These are phyloP conservation scores for Equus przewalskii DNA, from an alignment of 2,113 vertebrate genomes.

Conservation along the genomic window DNA sequence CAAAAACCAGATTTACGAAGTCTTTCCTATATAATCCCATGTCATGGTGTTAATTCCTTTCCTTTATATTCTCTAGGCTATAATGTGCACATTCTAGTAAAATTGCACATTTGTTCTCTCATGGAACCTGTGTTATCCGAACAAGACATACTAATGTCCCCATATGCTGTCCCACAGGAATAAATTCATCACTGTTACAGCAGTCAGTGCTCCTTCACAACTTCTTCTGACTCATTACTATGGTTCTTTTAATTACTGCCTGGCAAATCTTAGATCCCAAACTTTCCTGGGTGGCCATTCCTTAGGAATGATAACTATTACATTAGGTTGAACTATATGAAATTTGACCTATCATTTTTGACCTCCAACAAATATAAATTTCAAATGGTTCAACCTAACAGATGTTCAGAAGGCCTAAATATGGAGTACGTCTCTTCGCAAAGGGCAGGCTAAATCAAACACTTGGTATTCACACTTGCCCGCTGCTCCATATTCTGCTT, in stretches of 20 bases:
- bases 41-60: neutral
- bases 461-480: neutral
- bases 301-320: neutral
- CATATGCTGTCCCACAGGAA: neutral
- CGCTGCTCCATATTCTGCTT: neutral
- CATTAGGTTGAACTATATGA: neutral
- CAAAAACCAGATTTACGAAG: neutral
- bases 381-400: neutral
- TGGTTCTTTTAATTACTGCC: neutral
- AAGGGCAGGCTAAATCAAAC: neutral
- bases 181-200: neutral
- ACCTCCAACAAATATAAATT: neutral
- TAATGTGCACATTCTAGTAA: neutral
- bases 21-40: neutral
- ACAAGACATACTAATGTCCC: neutral
- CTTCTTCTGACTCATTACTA: neutral
- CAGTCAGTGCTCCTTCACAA: neutral
- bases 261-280: neutral
- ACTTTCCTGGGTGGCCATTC: neutral
- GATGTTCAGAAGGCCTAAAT: neutral
- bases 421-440: neutral
- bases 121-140: neutral
- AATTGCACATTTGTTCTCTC: neutral
- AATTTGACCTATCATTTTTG: neutral
- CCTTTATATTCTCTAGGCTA: neutral